phyloP scores from a whole-genome alignment of 1,140 invertebrate genomes.

The Zophobas atratus region DNA sequence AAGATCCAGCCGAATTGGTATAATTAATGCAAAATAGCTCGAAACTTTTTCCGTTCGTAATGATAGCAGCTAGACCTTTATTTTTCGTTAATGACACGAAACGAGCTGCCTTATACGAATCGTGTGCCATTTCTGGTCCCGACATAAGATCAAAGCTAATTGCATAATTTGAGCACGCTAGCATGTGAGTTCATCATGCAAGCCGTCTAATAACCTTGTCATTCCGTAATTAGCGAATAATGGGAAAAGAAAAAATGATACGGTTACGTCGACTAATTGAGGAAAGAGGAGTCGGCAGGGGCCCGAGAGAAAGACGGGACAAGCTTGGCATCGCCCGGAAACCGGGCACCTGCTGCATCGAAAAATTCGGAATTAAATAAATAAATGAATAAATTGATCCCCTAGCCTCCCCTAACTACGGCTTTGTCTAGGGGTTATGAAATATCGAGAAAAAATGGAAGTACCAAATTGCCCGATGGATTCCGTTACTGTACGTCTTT shows the following conservation, averaged over 20 bases:
- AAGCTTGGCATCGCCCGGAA: too few relatives aligned
- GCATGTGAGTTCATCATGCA: conserved; percentile 25
- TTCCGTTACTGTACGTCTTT: too few relatives aligned
- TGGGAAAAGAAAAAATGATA: conserved; percentile 15
- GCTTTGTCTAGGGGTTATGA: too few relatives aligned
- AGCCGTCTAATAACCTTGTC: conserved; percentile 36
- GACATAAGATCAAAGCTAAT: conserved; percentile 28
- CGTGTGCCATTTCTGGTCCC: conserved; percentile 37
- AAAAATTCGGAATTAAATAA: too few relatives aligned
- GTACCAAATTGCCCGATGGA: too few relatives aligned
- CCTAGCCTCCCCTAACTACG: too few relatives aligned
- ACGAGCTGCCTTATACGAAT: conserved; percentile 39
- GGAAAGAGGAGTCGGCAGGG: too few relatives aligned
- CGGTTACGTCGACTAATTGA: background rate
- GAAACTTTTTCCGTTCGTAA: conserved; percentile 8
- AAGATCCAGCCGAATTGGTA: background rate
- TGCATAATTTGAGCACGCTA: conserved; percentile 42
- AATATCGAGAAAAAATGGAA: too few relatives aligned
- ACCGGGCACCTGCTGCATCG: too few relatives aligned
- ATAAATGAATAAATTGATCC: too few relatives aligned
- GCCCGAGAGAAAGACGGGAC: too few relatives aligned
- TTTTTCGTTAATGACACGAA: conserved; percentile 41
- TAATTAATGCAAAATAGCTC: conserved; percentile 28
- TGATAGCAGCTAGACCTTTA: conserved; percentile 14
- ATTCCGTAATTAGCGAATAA: conserved; percentile 25